These are phyloP conservation scores for Melanaphis sacchari DNA, from an alignment of 1,140 invertebrate genomes.

Conservation along the genomic window DNA sequence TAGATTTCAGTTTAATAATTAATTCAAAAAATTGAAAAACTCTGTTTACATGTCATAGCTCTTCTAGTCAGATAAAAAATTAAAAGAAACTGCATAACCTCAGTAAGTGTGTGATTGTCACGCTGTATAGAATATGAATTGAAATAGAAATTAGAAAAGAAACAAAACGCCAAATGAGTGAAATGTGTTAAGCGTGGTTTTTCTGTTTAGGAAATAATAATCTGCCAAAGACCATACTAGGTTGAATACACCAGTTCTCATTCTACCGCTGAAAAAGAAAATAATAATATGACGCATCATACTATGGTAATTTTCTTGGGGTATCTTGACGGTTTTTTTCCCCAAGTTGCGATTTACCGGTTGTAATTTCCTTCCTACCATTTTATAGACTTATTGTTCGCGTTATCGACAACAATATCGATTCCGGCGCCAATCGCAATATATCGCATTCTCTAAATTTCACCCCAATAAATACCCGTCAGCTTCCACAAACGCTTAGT, in stretches of 20 bases:
- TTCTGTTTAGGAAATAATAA: background rate
- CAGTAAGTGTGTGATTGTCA: background rate
- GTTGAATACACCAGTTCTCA: too few species aligned
- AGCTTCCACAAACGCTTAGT: background rate
- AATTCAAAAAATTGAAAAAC: too few species aligned
- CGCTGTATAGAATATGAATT: too few species aligned
- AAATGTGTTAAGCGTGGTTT: background rate
- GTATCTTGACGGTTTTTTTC: background rate
- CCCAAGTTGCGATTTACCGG: too few species aligned
- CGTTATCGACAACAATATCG: conserved; percentile 1
- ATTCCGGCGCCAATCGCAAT: background rate
- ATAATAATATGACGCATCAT: background rate
- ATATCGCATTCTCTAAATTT: conserved; percentile 9
- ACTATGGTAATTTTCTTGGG: background rate
- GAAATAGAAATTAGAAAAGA: background rate
- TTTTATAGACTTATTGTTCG: background rate
- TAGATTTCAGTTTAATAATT: too few species aligned
- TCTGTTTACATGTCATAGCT: too few species aligned
- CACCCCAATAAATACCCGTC: conserved; percentile 18
- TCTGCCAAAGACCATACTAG: too few species aligned
- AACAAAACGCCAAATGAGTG: background rate
- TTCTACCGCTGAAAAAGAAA: too few species aligned
- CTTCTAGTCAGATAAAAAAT: background rate
- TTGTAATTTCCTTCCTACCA: too few species aligned
- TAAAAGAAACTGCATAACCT: background rate